Evolutionary conservation across 2,797 vertebrate genomes (phyloP), one percentile per base, ranked within the genome.

Genomic region (Pachyuromys duprasi): DNA sequence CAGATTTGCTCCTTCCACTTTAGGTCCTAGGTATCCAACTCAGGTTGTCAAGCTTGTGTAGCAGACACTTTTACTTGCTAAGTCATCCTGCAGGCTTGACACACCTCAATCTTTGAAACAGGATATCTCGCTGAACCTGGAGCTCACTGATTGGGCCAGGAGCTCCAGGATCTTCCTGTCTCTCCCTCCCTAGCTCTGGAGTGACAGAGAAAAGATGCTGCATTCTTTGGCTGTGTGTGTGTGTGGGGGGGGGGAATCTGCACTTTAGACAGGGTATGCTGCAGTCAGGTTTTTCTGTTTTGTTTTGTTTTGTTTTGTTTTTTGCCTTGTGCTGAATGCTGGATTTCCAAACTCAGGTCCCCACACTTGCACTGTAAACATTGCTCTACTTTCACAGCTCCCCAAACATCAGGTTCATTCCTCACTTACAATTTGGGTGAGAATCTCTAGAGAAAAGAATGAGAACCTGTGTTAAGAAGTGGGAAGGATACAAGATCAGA

Each of bases 401-500:
- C 36, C 26, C 42, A 62, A 84, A 49, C 70, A 76, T 42, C 17
- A 11, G 45, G 78, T 88, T 93, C 86, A 55, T 89, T 69, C 36
- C 33, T 93, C 62, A 87, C 8, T 60, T 74, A 18, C 4, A 74
- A 86, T 28, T 53, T 79, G 69, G 49, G 31, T 18, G 69, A 94
- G 86, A 79, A 91, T 24, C 70, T 81, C 80, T 26, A 20, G 60
- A 75, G 33, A 33, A 81, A 91, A 55, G 42, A 76, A 39, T 26
- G 28, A n/a, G 26, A 28, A 60, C n/a, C 22, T 5, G 4, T 5
- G 13, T 55, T 6, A 17, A 22, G 3, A 31, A 22, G 2, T 0
- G 8, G 17, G 1, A 24, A n/a, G 86, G 45, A 33, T 5, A 55
- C 0, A 8, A 3, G 33, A 0, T 2, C 20, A 28, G 9, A 33